Evolutionary conservation across 2,113 vertebrate genomes (phyloP), one percentile per base, ranked within the genome.

Genomic region (Halcyon malimbica): DNA sequence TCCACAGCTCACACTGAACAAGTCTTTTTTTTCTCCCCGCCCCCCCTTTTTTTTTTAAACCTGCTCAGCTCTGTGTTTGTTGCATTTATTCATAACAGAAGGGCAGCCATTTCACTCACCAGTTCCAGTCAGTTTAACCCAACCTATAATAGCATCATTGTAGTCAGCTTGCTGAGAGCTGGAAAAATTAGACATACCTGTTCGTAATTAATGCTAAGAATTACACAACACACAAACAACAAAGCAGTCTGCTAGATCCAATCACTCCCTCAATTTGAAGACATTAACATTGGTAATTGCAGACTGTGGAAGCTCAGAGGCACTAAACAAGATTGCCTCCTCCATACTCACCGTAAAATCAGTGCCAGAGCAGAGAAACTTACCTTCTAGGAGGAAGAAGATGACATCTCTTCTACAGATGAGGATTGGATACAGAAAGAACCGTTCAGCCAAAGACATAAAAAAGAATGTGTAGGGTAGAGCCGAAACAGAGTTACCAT

Each of bases 151-250:
- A 87, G 48, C 28, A 75, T 21, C 71, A 93, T 62, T 93, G 91
- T 91, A 91, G 88, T 82, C 90, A 87, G 73, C 73, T 92, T 92
- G 90, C 94, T 93, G 86, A 97, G 90, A 95, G 68, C 88, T 96
- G 92, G 90, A 92, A 96, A 96, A 96, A 95, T 96, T 89, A 94
- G 87, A 95, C 84, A 76, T 96, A 97, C 94, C 95, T 96, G 94
- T 82, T 94, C 83, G 14, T 82, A 89, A 94, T 56, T 86, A 87
- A 83, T 89, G 80, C 80, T 81, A 81, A 51, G 71, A 96, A 96
- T 96, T 95, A 89, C 78, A 87, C 93, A 94, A 95, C 87, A 91
- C 64, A 64, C 77, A 96, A 94, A 91, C 87, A 96, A 87, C 83
- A 93, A 96, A 95, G 93, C 74, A 65, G 70, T 44, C 87, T 96